These are phyloP conservation scores for Macroglossus sobrinus DNA, from an alignment of 2,113 vertebrate species.

Conservation along the genomic window DNA sequence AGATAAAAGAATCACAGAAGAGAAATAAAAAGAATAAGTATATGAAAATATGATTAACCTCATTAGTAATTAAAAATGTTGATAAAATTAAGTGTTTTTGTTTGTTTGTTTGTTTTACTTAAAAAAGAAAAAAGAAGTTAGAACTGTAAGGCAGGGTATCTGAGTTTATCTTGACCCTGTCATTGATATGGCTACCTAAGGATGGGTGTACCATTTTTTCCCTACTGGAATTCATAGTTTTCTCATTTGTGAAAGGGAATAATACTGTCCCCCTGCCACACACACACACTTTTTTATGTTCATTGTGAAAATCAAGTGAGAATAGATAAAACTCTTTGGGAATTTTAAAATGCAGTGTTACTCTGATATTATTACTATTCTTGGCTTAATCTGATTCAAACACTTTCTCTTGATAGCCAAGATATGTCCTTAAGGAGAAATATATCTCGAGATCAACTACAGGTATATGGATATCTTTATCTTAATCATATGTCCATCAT, in stretches of 20 bases:
- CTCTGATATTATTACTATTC: background rate
- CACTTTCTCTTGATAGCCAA: background rate
- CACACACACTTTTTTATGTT: background rate
- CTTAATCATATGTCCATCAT: background rate
- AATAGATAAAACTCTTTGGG: background rate
- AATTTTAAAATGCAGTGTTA: background rate
- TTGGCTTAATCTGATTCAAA: background rate
- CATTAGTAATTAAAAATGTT: background rate
- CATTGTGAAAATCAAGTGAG: background rate
- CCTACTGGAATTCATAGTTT: background rate
- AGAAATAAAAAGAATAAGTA: background rate
- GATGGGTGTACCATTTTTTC: background rate
- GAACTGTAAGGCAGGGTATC: background rate
- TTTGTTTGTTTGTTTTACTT: background rate
- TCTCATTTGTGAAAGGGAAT: background rate
- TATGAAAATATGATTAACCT: background rate
- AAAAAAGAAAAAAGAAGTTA: background rate
- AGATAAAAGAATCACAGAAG: background rate
- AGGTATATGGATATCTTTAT: background rate
- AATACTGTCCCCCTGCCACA: background rate
- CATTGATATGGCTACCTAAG: background rate
- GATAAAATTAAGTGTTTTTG: background rate
- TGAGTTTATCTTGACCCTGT: background rate
- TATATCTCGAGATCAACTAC: too few relatives aligned
- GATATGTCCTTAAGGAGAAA: too few relatives aligned